Evolutionary conservation across 2,888 invertebrate genomes (phyloP).

Genomic region (Lepidocyrtoides sp.): DNA sequence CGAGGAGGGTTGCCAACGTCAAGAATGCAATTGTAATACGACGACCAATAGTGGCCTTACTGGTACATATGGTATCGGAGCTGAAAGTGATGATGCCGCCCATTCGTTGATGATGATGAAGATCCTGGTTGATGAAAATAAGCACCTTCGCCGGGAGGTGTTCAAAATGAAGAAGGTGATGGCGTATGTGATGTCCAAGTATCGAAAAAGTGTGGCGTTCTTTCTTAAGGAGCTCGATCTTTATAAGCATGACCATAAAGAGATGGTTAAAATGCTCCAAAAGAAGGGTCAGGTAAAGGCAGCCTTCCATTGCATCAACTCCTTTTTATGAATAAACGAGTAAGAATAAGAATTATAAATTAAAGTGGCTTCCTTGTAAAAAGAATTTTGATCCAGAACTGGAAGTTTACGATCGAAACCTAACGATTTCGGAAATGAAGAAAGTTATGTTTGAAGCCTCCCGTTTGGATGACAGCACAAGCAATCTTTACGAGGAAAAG

Average conservation of each 20-base stretch:
- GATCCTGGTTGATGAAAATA: slow-evolving; percentile 25
- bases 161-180: neutral
- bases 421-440: slow-evolving; percentile 27
- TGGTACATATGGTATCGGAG: neutral
- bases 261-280: neutral
- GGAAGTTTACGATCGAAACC: neutral
- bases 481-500: slow-evolving; percentile 8
- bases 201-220: slow-evolving; percentile 28
- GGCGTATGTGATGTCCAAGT: slow-evolving; percentile 45
- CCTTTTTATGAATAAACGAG: neutral
- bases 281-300: neutral
- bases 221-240: slow-evolving; percentile 26
- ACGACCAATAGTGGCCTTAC: neutral
- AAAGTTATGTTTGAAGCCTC: slow-evolving; percentile 41
- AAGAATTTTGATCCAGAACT: neutral
- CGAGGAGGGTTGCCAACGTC: too few relatives aligned
- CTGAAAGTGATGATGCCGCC: neutral
- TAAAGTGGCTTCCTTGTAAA: neutral
- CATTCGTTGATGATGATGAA: neutral
- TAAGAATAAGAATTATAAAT: neutral
- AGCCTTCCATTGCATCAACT: too few relatives aligned
- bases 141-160: neutral
- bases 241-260: neutral
- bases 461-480: neutral
- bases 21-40: neutral